Percentiles rank a stretch among this genome's conserved stretches.
phyloP scores from a whole-genome alignment of 2,888 invertebrate genomes.

The Drosophila neutralis region DNA sequence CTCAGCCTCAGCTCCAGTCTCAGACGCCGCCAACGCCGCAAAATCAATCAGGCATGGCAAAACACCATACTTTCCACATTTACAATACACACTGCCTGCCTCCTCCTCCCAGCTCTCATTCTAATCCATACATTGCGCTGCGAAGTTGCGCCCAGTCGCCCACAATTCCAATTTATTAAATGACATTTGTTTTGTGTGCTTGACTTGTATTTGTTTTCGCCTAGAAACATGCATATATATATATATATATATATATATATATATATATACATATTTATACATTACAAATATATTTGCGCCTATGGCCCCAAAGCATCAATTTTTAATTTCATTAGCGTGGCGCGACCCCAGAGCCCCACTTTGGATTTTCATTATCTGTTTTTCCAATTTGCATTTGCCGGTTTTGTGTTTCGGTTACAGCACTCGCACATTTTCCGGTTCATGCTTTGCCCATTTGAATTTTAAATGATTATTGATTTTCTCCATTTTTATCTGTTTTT shows the following conservation, averaged over 20 bases:
- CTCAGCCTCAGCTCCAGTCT: slow-evolving; percentile 6
- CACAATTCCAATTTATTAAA: slow-evolving; percentile 76
- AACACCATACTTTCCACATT: slow-evolving; percentile 36
- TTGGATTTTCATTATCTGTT: slow-evolving; percentile 76
- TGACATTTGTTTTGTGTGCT: slow-evolving; percentile 71
- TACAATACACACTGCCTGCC: not conserved
- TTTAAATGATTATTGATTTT: slow-evolving; percentile 78
- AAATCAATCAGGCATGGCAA: slow-evolving; percentile 73
- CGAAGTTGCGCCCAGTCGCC: slow-evolving; percentile 18
- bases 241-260: not conserved
- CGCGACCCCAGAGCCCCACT: slow-evolving; percentile 52
- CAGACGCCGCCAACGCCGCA: slow-evolving; percentile 64
- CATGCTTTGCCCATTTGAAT: slow-evolving; percentile 76
- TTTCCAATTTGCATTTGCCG: slow-evolving; percentile 77
- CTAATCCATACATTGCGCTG: not conserved
- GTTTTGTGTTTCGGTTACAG: slow-evolving; percentile 56
- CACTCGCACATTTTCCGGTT: slow-evolving; percentile 72
- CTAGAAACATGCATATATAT: slow-evolving; percentile 35
- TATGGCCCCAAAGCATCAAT: slow-evolving; percentile 77
- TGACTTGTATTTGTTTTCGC: slow-evolving; percentile 30
- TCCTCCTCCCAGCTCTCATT: not conserved
- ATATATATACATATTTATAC: not conserved
- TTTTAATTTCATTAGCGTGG: slow-evolving; percentile 79
- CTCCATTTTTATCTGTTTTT: slow-evolving; percentile 13
- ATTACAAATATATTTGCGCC: slow-evolving; percentile 30